These are phyloP conservation scores for Leptopilina syphax DNA, from an alignment of 2,888 invertebrate species.

Conservation along the genomic window DNA sequence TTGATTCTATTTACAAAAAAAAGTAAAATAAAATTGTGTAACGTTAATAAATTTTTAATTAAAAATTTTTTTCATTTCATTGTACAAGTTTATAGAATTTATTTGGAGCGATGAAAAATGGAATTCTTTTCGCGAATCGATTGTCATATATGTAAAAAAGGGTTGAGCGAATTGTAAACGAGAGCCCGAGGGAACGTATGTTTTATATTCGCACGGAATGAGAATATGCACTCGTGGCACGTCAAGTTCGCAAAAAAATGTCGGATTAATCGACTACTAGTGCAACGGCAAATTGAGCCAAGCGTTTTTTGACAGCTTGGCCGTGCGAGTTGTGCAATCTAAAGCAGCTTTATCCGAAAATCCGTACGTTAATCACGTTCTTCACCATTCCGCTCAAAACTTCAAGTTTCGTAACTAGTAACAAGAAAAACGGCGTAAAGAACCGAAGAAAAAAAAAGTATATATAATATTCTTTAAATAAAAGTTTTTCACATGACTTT, in stretches of 20 bases:
- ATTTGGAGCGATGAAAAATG: too few relatives aligned
- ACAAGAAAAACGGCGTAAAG: not conserved
- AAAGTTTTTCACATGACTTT: too few relatives aligned
- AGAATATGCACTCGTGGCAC: conserved; percentile 32
- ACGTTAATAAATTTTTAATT: conserved; percentile 6
- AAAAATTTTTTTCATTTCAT: not conserved
- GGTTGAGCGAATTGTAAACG: conserved; percentile 27
- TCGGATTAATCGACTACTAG: conserved; percentile 31
- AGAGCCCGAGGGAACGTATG: conserved; percentile 21
- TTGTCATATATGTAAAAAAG: conserved; percentile 25
- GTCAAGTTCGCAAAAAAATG: conserved; percentile 32
- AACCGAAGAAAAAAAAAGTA: not conserved
- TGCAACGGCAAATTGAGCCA: conserved; percentile 33
- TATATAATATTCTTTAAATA: not conserved
- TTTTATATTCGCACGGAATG: conserved; percentile 23
- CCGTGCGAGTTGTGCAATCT: conserved; percentile 31
- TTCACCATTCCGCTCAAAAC: not conserved
- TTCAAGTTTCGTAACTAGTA: not conserved
- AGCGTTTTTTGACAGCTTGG: conserved; percentile 35
- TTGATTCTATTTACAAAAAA: not conserved
- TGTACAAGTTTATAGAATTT: conserved; percentile 7
- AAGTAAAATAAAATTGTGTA: not conserved
- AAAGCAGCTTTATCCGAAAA: conserved; percentile 37
- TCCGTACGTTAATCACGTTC: conserved; percentile 35
- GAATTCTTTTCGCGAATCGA: too few relatives aligned